phyloP scores from a whole-genome alignment of 2,888 invertebrate species.

The Ephialtes manifestator region DNA sequence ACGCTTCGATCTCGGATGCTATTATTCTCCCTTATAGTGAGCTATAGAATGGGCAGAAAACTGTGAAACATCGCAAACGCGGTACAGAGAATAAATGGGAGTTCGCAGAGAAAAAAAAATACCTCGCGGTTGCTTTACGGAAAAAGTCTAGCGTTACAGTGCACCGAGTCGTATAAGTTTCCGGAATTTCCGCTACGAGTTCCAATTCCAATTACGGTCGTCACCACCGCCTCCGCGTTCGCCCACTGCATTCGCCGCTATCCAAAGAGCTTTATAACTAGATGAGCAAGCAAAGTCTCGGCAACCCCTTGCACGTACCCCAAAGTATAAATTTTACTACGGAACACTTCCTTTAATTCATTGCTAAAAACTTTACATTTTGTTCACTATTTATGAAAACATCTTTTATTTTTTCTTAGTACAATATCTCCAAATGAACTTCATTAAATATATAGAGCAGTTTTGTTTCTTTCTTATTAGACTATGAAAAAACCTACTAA shows the following conservation, averaged over 20 bases:
- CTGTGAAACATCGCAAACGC: not conserved
- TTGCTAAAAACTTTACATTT: no score
- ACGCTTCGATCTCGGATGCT: not conserved
- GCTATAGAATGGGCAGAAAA: not conserved
- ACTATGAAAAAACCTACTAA: no score
- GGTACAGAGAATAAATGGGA: not conserved
- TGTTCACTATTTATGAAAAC: not conserved
- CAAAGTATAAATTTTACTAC: no score
- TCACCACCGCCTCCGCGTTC: conserved; percentile 57
- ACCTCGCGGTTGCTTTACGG: conserved; percentile 7
- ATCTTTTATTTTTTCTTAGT: not conserved
- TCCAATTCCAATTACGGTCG: conserved; percentile 72
- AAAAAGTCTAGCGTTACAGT: not conserved
- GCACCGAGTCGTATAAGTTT: conserved; percentile 42
- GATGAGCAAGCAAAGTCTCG: not conserved
- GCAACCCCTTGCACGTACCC: not conserved
- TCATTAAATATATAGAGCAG: no score
- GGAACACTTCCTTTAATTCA: no score
- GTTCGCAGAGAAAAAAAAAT: conserved; percentile 30
- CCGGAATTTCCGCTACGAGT: conserved; percentile 71
- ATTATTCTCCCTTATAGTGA: not conserved
- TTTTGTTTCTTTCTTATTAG: no score
- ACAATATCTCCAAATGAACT: no score
- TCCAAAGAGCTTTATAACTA: conserved; percentile 3
- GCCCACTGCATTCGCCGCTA: conserved; percentile 20